Evolutionary conservation across 2,888 invertebrate species (phyloP).

Genomic region (Cheilosia soror): DNA sequence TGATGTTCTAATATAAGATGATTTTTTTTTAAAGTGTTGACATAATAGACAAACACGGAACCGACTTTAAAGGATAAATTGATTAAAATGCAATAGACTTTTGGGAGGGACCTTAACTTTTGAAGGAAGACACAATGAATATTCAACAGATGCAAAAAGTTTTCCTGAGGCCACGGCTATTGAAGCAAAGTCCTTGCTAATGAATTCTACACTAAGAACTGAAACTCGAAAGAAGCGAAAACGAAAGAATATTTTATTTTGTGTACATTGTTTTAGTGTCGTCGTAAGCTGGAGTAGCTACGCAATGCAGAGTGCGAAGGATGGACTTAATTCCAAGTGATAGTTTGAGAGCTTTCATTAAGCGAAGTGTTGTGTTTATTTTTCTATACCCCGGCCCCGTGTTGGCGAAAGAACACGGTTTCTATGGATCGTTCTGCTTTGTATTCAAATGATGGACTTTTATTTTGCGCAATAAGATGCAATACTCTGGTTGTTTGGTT

Average conservation of each 20-base stretch:
- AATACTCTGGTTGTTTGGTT: conserved; percentile 18
- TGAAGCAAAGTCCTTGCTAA: conserved; percentile 34
- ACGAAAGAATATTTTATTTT: conserved; percentile 50
- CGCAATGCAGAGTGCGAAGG: not conserved
- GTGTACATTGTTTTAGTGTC: conserved; percentile 40
- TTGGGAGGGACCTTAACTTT: conserved; percentile 1
- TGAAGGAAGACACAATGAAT: conserved; percentile 38
- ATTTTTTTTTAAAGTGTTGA: conserved; percentile 4
- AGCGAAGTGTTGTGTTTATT: conserved; percentile 54
- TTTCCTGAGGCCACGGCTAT: conserved; percentile 5
- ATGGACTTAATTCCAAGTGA: conserved; percentile 38
- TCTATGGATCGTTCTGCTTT: conserved; percentile 22
- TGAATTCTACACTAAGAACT: conserved; percentile 44
- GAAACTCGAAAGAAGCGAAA: conserved; percentile 4
- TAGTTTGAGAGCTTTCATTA: conserved; percentile 57
- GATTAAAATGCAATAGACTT: conserved; percentile 53
- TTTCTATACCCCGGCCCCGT: not conserved
- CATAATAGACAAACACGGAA: conserved; percentile 11
- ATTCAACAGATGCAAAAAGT: conserved; percentile 63
- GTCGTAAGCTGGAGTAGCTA: conserved; percentile 9
- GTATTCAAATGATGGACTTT: conserved; percentile 33
- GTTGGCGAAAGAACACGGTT: not conserved
- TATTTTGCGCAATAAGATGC: not conserved
- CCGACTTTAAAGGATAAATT: conserved; percentile 63
- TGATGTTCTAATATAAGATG: conserved; percentile 7